Base-by-base conservation (phyloP, 2,113 vertebrate species). In the Numenius arquata region DNA sequence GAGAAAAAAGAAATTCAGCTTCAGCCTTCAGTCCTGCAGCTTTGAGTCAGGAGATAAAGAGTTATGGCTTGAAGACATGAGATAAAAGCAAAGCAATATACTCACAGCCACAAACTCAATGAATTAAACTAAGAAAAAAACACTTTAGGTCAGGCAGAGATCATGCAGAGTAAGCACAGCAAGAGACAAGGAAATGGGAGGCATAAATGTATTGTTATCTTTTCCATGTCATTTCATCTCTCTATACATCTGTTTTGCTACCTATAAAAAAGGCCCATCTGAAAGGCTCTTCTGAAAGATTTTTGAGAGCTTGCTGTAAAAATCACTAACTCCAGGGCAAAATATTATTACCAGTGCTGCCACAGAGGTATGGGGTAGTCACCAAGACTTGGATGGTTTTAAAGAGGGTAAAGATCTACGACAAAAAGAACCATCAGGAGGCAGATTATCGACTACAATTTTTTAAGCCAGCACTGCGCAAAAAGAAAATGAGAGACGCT, bases 41-140 rank as follows among this genome's bases (percentile, higher is more conserved):
- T 95, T 71, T 81, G 79, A 88, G 79, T 84, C 53, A 90, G 79
- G 32, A 96, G 93, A 92, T 88, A 91, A 84, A 95, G 95, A 95
- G 75, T 48, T 94, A 88, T 67, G 76, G 59, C 87, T 96, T 53
- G 68, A 88, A 94, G 92, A 91, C 90, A 95, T 7, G 85, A 96
- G 88, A 96, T 94, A 95, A 96, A 94, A 91, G 92, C 75, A 84
- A 88, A 93, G 95, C 90, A 93, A 91, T 96, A 95, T 80, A 94
- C 82, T 80, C 82, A 43, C 32, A 91, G 67, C 66, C 93, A 96
- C 87, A 91, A 88, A 91, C 52, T 66, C 89, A 74, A 74, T 83
- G 82, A 94, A 96, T 90, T 95, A 92, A 94, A 90, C 63, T 36
- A 81, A 12, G 55, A 71, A 88, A 94, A 93, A 94, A 25, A 12